Evolutionary conservation across 30 jellyfish, hydroid and myxozoan species (phyloP).

Genomic region (Aurelia coerulea): DNA sequence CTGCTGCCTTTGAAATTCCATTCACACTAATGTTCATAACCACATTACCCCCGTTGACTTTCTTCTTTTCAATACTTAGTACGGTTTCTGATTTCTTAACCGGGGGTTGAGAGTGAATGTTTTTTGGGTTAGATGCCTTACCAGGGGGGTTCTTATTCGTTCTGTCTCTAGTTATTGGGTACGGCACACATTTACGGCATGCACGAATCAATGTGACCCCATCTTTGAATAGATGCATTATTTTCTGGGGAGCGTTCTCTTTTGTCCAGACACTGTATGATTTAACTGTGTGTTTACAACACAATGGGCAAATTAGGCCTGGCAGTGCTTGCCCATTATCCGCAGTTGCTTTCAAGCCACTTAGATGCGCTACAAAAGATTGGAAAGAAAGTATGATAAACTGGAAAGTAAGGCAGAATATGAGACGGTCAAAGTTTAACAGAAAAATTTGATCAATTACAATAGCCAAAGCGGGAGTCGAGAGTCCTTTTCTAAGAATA

Average conservation of each 20-base stretch:
- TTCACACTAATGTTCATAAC: not conserved
- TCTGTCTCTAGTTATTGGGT: conserved; percentile 50
- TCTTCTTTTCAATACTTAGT: not conserved
- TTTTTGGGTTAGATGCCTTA: not conserved
- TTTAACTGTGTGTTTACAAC: conserved; percentile 64
- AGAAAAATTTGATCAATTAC: too few relatives aligned
- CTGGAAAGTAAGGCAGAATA: too few relatives aligned
- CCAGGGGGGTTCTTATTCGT: not conserved
- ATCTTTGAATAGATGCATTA: conserved; percentile 42
- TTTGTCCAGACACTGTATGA: conserved; percentile 62
- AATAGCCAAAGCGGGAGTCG: too few relatives aligned
- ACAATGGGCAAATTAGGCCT: conserved; percentile 63
- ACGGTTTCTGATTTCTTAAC: not conserved
- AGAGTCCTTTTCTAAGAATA: too few relatives aligned
- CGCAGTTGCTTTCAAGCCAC: conserved; percentile 60
- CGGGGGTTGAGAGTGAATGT: not conserved
- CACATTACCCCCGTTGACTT: not conserved
- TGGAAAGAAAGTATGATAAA: not conserved
- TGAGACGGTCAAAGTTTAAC: too few relatives aligned
- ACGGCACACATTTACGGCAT: conserved; percentile 73
- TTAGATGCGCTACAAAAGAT: conserved; percentile 30
- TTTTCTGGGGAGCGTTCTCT: conserved; percentile 60
- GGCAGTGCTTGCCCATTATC: conserved; percentile 53
- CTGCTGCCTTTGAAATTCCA: not conserved
- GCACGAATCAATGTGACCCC: conserved; percentile 64